Conservation (phyloP, 2,113 vertebrate species). For the Ramphastos sulfuratus region DNA sequence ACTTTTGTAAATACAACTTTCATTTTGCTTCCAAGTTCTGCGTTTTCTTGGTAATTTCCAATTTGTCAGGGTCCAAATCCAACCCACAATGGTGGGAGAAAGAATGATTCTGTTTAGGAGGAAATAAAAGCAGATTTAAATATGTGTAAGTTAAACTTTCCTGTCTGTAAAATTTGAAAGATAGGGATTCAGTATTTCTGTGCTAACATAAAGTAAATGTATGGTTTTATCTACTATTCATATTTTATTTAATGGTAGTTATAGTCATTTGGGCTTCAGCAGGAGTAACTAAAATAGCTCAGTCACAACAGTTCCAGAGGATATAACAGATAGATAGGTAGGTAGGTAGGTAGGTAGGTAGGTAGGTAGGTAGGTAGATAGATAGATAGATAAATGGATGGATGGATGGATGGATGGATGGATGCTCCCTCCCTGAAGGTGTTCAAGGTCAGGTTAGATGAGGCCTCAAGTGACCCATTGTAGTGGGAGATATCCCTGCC, state of each 20-base stretch:
- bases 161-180: background rate
- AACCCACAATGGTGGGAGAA: background rate
- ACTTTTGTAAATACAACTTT: no score
- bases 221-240: background rate
- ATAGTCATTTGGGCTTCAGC: background rate
- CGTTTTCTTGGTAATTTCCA: no score
- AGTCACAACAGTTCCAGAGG: background rate
- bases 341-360: no score
- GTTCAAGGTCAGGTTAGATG: no score
- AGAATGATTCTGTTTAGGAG: fast-evolving
- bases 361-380: no score
- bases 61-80: no score
- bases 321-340: background rate
- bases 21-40: no score
- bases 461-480: no score
- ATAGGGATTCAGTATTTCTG: background rate
- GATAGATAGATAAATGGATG: no score
- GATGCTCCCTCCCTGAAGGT: no score
- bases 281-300: background rate
- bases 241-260: background rate
- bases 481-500: no score
- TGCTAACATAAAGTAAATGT: background rate
- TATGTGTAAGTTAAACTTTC: background rate
- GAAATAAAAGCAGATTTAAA: background rate
- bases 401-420: no score